A percentile compares a stretch with the other conserved stretches of the same genome.
Evolutionary conservation across 2,888 invertebrate genomes (phyloP).

Genomic region (Liopterus haemorrhoidalis): DNA sequence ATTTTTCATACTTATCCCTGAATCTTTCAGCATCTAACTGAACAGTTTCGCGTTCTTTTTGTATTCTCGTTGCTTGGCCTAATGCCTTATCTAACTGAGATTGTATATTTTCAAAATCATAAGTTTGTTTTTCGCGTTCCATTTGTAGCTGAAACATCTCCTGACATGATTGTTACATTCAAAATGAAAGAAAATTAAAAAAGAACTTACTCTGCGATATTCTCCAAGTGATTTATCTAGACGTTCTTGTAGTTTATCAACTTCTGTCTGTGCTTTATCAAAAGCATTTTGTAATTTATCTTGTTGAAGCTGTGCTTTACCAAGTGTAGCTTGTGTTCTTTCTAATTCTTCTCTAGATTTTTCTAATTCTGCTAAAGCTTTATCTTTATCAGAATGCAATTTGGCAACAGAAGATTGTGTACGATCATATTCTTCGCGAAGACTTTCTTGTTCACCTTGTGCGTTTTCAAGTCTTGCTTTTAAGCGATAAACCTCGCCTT

Average conservation of each 20-base stretch:
- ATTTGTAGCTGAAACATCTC: conserved; percentile 70
- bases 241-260: conserved; percentile 83
- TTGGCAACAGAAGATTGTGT: conserved; percentile 77
- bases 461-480: conserved; percentile 93
- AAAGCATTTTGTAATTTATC: conserved; percentile 84
- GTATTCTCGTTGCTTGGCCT: conserved; percentile 78
- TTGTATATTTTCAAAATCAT: conserved; percentile 86
- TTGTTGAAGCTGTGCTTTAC: conserved; percentile 85
- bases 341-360: conserved; percentile 84
- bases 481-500: conserved; percentile 89
- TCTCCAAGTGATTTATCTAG: conserved; percentile 77
- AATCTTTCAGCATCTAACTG: conserved; percentile 79
- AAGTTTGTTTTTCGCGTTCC: conserved; percentile 84
- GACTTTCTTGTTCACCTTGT: conserved; percentile 87
- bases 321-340: conserved; percentile 79
- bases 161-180: conserved; percentile 5
- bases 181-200: conserved; percentile 11
- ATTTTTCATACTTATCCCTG: conserved; percentile 83
- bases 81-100: conserved; percentile 87
- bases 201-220: conserved; percentile 65
- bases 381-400: conserved; percentile 82
- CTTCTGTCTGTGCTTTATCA: conserved; percentile 85
- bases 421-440: conserved; percentile 87
- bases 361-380: conserved; percentile 76
- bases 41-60: conserved; percentile 83